A percentile compares a stretch with the other conserved stretches of the same genome.
Evolutionary conservation across 2,113 vertebrate species (phyloP).

Genomic region (Clarias magur): DNA sequence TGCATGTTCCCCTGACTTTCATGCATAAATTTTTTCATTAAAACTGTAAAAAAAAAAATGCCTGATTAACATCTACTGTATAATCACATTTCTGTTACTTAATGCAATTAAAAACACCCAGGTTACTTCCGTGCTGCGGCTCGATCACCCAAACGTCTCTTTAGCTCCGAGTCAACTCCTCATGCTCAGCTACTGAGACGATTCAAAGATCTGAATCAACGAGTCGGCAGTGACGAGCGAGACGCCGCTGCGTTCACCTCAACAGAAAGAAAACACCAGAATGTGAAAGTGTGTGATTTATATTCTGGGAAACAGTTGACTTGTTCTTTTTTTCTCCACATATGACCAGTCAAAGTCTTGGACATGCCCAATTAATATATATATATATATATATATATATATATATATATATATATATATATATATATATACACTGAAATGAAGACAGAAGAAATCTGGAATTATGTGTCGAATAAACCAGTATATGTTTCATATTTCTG

Average conservation of each 20-base stretch:
- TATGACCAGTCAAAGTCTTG: too few species aligned
- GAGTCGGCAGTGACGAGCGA: not conserved
- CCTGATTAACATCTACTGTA: not conserved
- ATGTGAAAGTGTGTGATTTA: not conserved
- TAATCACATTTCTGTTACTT: not conserved
- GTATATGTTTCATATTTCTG: too few species aligned
- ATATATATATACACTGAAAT: too few species aligned
- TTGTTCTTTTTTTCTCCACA: not conserved
- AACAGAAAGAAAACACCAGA: not conserved
- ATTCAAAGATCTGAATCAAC: not conserved
- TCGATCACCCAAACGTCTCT: not conserved
- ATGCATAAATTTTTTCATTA: not conserved
- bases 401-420: too few species aligned
- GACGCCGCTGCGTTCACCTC: not conserved
- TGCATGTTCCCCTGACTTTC: not conserved
- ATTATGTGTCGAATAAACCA: too few species aligned
- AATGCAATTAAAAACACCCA: not conserved
- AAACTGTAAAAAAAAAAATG: not conserved
- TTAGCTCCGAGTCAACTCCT: not conserved
- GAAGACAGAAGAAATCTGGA: too few species aligned
- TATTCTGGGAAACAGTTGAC: not conserved
- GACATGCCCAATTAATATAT: too few species aligned
- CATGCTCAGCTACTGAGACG: not conserved
- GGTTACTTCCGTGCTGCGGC: not conserved
- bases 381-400: too few species aligned